These are phyloP conservation scores for Craterocephalus amniculus DNA, from an alignment of 2,797 vertebrate species.

Conservation along the genomic window DNA sequence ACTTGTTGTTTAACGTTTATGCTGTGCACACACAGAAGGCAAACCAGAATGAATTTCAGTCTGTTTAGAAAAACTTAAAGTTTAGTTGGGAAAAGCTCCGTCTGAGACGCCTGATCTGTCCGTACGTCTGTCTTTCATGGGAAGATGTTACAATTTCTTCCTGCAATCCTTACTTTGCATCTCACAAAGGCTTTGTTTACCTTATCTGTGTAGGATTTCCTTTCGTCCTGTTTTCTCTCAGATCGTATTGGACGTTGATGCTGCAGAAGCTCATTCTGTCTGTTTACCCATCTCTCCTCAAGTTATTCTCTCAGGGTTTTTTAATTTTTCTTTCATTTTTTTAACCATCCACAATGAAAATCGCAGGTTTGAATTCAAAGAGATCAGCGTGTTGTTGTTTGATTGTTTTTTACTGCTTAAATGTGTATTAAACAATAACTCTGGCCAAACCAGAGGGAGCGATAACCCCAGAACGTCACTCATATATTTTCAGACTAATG, in stretches of 20 bases:
- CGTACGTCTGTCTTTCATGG: not conserved
- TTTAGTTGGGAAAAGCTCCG: not conserved
- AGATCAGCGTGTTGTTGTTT: too few relatives aligned
- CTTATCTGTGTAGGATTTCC: not conserved
- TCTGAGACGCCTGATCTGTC: not conserved
- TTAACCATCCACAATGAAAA: too few relatives aligned
- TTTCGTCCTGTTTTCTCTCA: conserved; percentile 4
- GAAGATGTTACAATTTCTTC: not conserved
- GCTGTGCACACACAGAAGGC: too few relatives aligned
- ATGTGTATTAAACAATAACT: too few relatives aligned
- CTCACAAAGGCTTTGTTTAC: not conserved
- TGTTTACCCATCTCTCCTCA: not conserved
- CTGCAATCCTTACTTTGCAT: not conserved
- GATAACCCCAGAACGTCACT: not conserved
- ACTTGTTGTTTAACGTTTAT: too few relatives aligned
- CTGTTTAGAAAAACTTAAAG: not conserved
- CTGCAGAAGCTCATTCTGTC: not conserved
- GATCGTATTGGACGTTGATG: not conserved
- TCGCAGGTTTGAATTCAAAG: too few relatives aligned
- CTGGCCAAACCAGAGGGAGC: not conserved
- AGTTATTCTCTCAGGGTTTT: not conserved
- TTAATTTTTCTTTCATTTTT: not conserved
- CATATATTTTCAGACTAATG: not conserved
- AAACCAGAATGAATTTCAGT: too few relatives aligned
- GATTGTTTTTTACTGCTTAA: not conserved